These are phyloP conservation scores for Microctenopoma steveboyesi DNA, from an alignment of 2,797 vertebrate species.

Conservation along the genomic window DNA sequence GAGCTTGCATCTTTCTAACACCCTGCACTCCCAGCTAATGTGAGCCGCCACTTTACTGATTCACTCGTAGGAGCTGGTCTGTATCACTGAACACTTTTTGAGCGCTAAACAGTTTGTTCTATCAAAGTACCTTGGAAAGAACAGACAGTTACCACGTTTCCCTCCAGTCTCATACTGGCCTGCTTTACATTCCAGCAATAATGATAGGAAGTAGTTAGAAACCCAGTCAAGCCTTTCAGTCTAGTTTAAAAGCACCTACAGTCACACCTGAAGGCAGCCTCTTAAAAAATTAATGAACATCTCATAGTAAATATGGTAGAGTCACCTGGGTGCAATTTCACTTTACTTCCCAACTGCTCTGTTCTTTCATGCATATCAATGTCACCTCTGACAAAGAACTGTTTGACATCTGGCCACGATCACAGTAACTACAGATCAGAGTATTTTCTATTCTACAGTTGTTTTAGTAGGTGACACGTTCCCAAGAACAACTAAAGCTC, in stretches of 20 bases:
- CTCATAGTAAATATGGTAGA: conserved; percentile 68
- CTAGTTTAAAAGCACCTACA: conserved; percentile 8
- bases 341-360: conserved; percentile 38
- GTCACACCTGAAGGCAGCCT: conserved; percentile 20
- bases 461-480: too few species aligned
- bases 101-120: neutral
- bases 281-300: conserved; percentile 62
- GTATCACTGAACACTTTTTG: neutral
- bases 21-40: neutral
- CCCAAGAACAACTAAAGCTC: too few species aligned
- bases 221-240: conserved; percentile 4
- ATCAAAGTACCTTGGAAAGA: neutral
- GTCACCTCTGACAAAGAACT: conserved; percentile 30
- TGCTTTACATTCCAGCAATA: neutral
- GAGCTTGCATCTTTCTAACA: neutral
- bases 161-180: neutral
- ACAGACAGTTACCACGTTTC: neutral
- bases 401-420: conserved; percentile 48
- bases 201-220: neutral
- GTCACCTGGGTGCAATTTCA: conserved; percentile 19
- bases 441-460: neutral
- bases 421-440: conserved; percentile 35
- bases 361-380: conserved; percentile 52
- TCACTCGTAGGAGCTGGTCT: neutral
- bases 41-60: too few species aligned